These are phyloP conservation scores for Ophion ventricosus DNA, from an alignment of 2,888 invertebrate species.

Conservation along the genomic window DNA sequence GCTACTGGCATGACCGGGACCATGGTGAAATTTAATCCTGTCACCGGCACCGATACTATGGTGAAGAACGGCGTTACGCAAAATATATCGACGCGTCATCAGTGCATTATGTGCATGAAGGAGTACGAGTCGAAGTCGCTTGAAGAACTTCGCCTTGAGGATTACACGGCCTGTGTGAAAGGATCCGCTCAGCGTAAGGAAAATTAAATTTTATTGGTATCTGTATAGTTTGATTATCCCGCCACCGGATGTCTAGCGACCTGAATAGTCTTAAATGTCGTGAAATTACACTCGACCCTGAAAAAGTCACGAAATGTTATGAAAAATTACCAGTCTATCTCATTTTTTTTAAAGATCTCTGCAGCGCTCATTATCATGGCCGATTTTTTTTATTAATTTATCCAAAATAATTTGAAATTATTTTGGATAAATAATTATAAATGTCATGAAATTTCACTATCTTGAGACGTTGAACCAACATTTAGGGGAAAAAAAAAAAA, in stretches of 20 bases:
- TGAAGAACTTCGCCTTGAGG: slow-evolving; percentile 97
- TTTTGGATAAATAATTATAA: not conserved
- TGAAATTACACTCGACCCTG: too few species aligned
- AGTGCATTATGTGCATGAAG: slow-evolving; percentile 99
- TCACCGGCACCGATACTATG: slow-evolving; percentile 95
- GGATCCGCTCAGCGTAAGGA: slow-evolving; percentile 85
- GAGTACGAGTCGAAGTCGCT: slow-evolving; percentile 97
- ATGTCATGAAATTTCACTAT: too few species aligned
- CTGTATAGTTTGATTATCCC: too few species aligned
- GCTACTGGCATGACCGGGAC: slow-evolving; percentile 87
- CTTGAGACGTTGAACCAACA: not conserved
- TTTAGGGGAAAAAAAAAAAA: not conserved
- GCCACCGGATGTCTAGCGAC: too few species aligned
- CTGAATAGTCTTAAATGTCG: too few species aligned
- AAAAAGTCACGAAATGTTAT: too few species aligned
- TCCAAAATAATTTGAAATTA: not conserved
- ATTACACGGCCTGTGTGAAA: slow-evolving; percentile 95
- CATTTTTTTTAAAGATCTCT: too few species aligned
- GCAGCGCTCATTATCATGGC: too few species aligned
- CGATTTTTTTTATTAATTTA: too few species aligned
- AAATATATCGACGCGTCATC: slow-evolving; percentile 95
- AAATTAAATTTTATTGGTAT: not conserved
- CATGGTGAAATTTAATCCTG: slow-evolving; percentile 92
- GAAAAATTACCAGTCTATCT: too few species aligned
- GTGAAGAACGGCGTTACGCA: slow-evolving; percentile 93